phyloP scores from a whole-genome alignment of 1,140 invertebrate genomes.

The Danaus melanippus region DNA sequence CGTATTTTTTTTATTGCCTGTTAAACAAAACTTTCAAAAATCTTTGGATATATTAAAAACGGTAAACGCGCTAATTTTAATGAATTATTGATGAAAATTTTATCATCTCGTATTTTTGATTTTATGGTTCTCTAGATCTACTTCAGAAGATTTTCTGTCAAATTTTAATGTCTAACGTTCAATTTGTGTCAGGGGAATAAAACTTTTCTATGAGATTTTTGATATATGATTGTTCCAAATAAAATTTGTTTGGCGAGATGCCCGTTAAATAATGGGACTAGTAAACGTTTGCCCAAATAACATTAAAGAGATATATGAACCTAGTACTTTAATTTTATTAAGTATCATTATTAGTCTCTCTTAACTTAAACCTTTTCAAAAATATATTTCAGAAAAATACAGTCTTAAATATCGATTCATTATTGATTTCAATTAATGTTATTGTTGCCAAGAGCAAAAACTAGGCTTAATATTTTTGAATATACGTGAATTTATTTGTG shows the following conservation, averaged over 20 bases:
- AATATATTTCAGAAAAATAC: too few relatives aligned
- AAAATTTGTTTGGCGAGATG: conserved; percentile 11
- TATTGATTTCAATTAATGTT: background rate
- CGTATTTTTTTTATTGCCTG: conserved; percentile 51
- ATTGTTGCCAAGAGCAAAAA: background rate
- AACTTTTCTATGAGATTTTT: conserved; percentile 14
- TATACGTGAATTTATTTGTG: background rate
- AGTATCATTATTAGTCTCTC: too few relatives aligned
- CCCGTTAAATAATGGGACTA: conserved; percentile 5
- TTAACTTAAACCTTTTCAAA: too few relatives aligned
- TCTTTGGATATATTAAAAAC: conserved; percentile 38
- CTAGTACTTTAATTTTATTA: too few relatives aligned
- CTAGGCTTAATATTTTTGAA: background rate
- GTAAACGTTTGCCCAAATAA: too few relatives aligned
- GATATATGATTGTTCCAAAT: conserved; percentile 11
- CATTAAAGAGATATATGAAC: too few relatives aligned
- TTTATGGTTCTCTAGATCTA: conserved; percentile 54
- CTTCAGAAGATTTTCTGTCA: conserved; percentile 38
- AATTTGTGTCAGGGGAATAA: conserved; percentile 3
- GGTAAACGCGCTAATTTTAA: conserved; percentile 53
- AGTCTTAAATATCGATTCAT: too few relatives aligned
- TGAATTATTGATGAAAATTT: conserved; percentile 61
- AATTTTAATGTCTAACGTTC: conserved; percentile 23
- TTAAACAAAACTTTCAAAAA: conserved; percentile 47
- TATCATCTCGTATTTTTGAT: conserved; percentile 44